Evolutionary conservation across 2,113 vertebrate species (phyloP).

Genomic region (Mus pahari): DNA sequence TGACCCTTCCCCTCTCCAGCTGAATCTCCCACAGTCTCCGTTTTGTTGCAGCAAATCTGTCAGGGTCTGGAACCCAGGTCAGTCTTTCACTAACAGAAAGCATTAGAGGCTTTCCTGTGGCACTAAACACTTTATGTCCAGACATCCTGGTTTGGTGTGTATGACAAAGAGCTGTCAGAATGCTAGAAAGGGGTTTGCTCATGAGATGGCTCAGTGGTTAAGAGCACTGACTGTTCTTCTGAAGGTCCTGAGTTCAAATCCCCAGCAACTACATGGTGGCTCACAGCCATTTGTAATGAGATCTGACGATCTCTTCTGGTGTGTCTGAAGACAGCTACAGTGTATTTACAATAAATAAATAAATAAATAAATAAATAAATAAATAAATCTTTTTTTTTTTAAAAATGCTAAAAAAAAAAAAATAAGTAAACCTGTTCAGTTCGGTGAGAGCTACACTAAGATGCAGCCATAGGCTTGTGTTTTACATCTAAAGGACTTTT

Average conservation of each 20-base stretch:
- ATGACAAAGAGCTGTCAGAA: neutral
- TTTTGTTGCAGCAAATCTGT: neutral
- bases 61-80: neutral
- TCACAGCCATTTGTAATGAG: no score
- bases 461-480: neutral
- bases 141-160: neutral
- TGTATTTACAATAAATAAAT: no score
- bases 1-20: neutral
- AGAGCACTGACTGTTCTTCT: no score
- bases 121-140: neutral
- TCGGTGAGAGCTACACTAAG: neutral
- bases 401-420: no score
- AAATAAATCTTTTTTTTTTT: no score
- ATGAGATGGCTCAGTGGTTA: no score
- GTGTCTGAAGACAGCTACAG: no score
- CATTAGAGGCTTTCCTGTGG: neutral
- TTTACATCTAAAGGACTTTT: slow-evolving; percentile 12
- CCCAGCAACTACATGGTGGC: no score
- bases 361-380: no score
- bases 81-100: neutral
- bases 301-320: no score
- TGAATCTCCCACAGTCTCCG: neutral
- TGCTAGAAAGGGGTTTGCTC: neutral
- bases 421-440: neutral
- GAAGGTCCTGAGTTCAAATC: no score